Evolutionary conservation across 2,797 vertebrate genomes (phyloP), one percentile per base, ranked within the genome.

Genomic region (Oceanodroma leucorhoa): DNA sequence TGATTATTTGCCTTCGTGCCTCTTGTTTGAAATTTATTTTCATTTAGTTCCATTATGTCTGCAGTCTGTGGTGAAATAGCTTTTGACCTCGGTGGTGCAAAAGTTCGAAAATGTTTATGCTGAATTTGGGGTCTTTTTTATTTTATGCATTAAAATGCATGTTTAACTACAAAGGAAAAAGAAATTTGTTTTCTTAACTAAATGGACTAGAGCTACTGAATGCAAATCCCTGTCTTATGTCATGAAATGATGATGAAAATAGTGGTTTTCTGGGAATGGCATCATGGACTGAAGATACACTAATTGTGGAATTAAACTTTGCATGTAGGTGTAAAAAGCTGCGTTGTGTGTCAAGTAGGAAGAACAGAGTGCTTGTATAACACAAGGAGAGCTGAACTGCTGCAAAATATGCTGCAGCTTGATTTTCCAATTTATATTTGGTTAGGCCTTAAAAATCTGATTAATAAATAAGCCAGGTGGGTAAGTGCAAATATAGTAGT

Each of bases 301-400:
- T 70, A 48, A 62, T 76, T 92, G 36, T 83, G 50, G 46, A 94
- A 91, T 76, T 43, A 60, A 89, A 81, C 15, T 77, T 83, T 46
- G 34, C 51, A 46, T 46, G 90, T 94, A 92, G 77, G 77, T 96
- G 62, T 93, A 69, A 88, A 85, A 91, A 86, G 11, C 69, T 77
- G 15, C 83, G 58, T 86, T 72, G n/a, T 66, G n/a, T 58, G 34
- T 83, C 62, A 93, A 65, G 77, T 4, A 87, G 66, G 55, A 83
- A 70, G 81, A 92, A 48, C 90, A 87, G 58, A 76, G 70, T 78
- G 66, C 86, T 90, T 94, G 78, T 79, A 6, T 69, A 84, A 87
- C 58, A 38, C 7, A 32, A 26, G 30, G 32, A 62, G 48, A 60
- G 30, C 32, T 90, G 5, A 8, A 32, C 29, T 84, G 38, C 62